Evolutionary conservation across 2,113 vertebrate species (phyloP), one percentile per base, ranked within the genome.

Genomic region (Meriones unguiculatus): DNA sequence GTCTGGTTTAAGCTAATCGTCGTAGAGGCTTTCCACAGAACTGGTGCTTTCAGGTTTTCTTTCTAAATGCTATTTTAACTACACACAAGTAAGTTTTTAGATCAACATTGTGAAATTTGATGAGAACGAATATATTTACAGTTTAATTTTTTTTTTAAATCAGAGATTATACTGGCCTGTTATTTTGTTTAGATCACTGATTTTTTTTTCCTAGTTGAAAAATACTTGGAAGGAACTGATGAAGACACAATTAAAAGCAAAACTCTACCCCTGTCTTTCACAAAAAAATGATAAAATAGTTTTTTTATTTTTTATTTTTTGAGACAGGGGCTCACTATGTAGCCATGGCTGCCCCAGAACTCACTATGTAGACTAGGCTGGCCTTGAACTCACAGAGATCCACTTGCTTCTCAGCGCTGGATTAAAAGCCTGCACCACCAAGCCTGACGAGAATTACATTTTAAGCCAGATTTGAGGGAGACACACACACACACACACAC

Each of bases 1-100:
- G 62, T 76, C 92, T 94, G 20, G 24, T 81, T 95, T 97, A 90
- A 96, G 85, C 38, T 10, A 89, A 91, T 87, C 46, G 67, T 32
- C 22, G 62, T 18, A 89, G 50, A 90, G 88, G 11, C 13, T 81
- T 92, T 70, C 50, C 78, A 11, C 62, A 84, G 13, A 92, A 30
- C 24, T 50, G 30, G 57, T 96, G 14, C 25, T 86, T 93, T 95
- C 38, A 87, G 22, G 12, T 67, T 77, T 92, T 65, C 18, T 62
- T 91, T 77, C 69, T 13, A 38, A 92, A 88, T 93, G 25, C 0
- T 3, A 20, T 75, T 46, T 95, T 90, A 85, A 87, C 75, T 54
- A 81, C 15, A 80, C 11, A 91, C 76, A 28, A 57, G 46, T 87
- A 59, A 73, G 6, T 67, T 95, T 80, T 87, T 12, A 96, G 87